phyloP scores from a whole-genome alignment of 2,888 invertebrate genomes.

The Nymphalis c-album region DNA sequence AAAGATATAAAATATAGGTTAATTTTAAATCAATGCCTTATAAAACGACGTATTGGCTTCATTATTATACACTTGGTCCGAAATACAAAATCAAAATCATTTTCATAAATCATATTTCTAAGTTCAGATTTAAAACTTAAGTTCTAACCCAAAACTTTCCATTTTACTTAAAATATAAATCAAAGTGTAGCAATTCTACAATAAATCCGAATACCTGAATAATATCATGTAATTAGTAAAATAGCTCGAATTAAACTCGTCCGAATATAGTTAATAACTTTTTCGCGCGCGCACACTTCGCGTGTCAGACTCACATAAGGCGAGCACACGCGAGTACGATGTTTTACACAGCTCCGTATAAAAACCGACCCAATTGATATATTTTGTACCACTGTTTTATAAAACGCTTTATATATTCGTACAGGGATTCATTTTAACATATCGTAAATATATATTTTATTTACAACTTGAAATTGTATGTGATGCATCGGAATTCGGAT shows the following conservation, averaged over 20 bases:
- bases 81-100: neutral
- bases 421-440: conserved; percentile 49
- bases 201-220: neutral
- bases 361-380: conserved; percentile 75
- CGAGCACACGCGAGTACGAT: conserved; percentile 69
- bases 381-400: conserved; percentile 73
- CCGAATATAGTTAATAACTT: conserved; percentile 45
- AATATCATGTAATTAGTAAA: conserved; percentile 4
- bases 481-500: no score
- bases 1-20: no score
- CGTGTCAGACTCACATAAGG: conserved; percentile 71
- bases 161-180: conserved; percentile 6
- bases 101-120: no score
- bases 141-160: no score
- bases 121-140: neutral
- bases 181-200: neutral
- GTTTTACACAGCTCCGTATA: conserved; percentile 72
- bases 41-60: no score
- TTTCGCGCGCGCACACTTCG: conserved; percentile 59
- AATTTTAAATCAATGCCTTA: no score
- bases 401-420: conserved; percentile 50
- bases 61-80: no score
- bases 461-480: neutral
- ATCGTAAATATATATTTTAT: conserved; percentile 14
- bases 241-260: neutral